These are phyloP conservation scores for Alectoris magna DNA, from an alignment of 2,797 vertebrate genomes.

Conservation along the genomic window DNA sequence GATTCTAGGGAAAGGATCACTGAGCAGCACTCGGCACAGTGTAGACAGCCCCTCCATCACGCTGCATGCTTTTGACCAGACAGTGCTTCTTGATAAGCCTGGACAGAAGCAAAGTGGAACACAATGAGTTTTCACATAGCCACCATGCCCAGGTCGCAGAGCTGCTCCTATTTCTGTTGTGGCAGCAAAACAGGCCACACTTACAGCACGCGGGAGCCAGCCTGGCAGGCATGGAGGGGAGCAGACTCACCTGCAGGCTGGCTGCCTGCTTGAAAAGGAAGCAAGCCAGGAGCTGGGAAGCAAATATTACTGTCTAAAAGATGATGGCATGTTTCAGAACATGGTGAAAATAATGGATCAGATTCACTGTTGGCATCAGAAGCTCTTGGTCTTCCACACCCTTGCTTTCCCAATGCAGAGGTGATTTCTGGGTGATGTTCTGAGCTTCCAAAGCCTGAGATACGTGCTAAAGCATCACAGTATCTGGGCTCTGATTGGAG, in stretches of 20 bases:
- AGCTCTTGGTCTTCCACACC: not conserved
- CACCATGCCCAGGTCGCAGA: too few species aligned
- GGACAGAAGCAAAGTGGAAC: too few species aligned
- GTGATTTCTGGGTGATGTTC: not conserved
- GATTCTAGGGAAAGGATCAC: too few species aligned
- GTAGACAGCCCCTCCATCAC: too few species aligned
- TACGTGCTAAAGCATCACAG: not conserved
- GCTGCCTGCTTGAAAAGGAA: not conserved
- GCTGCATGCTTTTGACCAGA: too few species aligned
- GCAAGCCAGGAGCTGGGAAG: not conserved
- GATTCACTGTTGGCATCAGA: not conserved
- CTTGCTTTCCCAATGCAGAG: not conserved
- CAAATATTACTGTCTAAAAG: not conserved
- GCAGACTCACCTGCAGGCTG: not conserved
- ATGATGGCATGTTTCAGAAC: not conserved
- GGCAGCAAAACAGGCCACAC: accelerated
- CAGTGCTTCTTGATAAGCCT: too few species aligned
- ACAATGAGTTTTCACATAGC: too few species aligned
- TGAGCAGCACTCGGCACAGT: too few species aligned
- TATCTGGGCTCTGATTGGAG: accelerated
- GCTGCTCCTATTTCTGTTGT: not conserved
- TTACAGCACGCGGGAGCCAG: not conserved
- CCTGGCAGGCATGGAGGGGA: not conserved
- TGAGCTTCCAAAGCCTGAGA: too few species aligned
- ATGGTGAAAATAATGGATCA: not conserved